Base-by-base conservation (phyloP, 2,797 vertebrate genomes). In the Myiotriccus ornatus region DNA sequence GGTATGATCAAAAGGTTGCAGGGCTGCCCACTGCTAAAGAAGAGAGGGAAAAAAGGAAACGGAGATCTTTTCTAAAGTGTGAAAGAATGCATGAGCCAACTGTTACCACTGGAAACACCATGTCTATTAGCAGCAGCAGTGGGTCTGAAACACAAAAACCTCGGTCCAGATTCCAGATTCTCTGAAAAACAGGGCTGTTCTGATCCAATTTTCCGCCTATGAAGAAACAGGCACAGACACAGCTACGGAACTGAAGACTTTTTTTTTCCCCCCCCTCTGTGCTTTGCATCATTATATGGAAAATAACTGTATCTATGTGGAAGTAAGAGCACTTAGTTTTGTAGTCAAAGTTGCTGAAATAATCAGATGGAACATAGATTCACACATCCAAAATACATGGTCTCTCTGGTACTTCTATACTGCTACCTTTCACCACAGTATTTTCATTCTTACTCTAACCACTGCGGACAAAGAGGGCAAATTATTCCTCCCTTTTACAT, bases 1-100 rank as follows among this genome's bases (percentile, higher is more conserved):
- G 55, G 95, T 79, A 97, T 97, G 97, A 98, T 98, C 97, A 98
- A 98, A 98, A 98, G 97, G 97, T 96, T 98, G 96, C 94, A 96
- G 95, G 86, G 92, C 96, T 97, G 97, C 97, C 98, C 98, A 97
- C 97, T 97, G 97, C 96, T 98, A 96, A 97, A 96, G 97, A 97
- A 94, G 95, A 96, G 93, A 92, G 43, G 43, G 63, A 94, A 95
- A 89, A 97, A 97, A 97, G 92, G 97, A 97, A 98, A 95, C 10
- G 5, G 64, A 76, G 84, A 97, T 93, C 91, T 97, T 96, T 97
- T 97, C 95, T 97, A 93, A 97, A 97, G 96, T 97, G 97, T 96
- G 90, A 97, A 97, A 94, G 95, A 97, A 95, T 82, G 94, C 46
- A 77, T 10, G 94, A 97, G 94, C 89, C 93, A 91, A 96, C 92